phyloP scores from a whole-genome alignment of 2,113 vertebrate genomes.

The Melanotaenia duboulayi region DNA sequence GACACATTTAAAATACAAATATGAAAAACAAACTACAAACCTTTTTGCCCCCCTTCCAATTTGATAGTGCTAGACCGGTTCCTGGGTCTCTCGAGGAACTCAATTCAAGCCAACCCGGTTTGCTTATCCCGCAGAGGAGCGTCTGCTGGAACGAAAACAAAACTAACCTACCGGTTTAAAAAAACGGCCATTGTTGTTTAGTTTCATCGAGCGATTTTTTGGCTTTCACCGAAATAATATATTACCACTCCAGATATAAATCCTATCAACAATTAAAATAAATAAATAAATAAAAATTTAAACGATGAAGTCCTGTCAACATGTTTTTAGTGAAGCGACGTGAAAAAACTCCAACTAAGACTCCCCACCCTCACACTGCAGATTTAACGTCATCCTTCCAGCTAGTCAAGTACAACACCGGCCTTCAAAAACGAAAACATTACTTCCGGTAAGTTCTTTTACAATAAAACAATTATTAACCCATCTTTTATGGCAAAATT shows the following conservation, averaged over 20 bases:
- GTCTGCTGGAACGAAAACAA: background rate
- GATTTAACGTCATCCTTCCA: rapidly evolving
- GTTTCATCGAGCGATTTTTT: background rate
- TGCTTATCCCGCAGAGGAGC: conserved; percentile 4
- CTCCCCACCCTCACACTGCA: background rate
- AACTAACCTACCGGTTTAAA: background rate
- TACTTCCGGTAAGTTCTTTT: conserved; percentile 21
- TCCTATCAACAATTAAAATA: too few relatives aligned
- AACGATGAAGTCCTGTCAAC: background rate
- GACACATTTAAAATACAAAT: background rate
- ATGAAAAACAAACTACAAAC: background rate
- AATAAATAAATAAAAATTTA: background rate
- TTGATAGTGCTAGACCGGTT: background rate
- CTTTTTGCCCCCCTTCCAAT: background rate
- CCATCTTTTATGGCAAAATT: too few relatives aligned
- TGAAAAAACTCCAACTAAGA: background rate
- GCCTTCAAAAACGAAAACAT: rapidly evolving
- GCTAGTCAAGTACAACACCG: background rate
- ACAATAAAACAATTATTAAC: conserved; percentile 21
- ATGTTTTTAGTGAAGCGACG: background rate
- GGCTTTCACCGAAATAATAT: background rate
- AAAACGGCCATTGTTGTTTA: conserved; percentile 1
- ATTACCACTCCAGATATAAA: rapidly evolving
- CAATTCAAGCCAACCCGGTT: background rate
- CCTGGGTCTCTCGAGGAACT: background rate